phyloP scores from a whole-genome alignment of 2,113 vertebrate species.

The Hippocampus guttulatus region DNA sequence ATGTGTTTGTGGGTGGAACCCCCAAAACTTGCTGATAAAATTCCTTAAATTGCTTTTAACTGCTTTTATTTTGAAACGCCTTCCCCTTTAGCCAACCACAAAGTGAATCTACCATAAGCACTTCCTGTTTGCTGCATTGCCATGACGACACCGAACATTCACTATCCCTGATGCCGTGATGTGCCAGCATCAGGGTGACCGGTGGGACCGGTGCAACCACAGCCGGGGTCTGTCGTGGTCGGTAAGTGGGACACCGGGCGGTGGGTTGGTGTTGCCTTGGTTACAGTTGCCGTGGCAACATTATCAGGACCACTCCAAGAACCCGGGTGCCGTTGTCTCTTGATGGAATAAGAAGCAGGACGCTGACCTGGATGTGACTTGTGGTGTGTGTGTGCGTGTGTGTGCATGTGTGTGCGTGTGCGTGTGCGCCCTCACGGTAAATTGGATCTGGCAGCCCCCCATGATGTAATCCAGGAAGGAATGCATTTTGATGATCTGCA shows the following conservation, averaged over 20 bases:
- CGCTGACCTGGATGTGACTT: neutral
- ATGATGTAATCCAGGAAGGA: conserved; percentile 99
- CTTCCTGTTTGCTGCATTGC: neutral
- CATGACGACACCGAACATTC: too few relatives aligned
- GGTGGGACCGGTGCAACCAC: conserved; percentile 24
- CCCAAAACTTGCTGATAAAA: neutral
- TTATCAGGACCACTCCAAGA: neutral
- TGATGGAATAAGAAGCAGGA: conserved; percentile 1
- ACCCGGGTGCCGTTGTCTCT: neutral
- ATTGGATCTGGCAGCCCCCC: conserved; percentile 99
- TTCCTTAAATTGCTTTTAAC: neutral
- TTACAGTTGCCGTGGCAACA: conserved; percentile 45
- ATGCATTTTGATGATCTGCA: conserved; percentile 98
- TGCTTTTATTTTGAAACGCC: neutral
- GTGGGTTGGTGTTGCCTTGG: conserved; percentile 19
- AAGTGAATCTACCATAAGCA: neutral
- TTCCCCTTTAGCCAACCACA: neutral
- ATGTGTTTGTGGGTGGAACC: neutral
- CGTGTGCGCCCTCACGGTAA: conserved; percentile 82
- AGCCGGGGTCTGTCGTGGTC: neutral
- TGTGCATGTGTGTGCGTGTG: conserved; percentile 10
- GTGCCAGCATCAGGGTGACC: neutral
- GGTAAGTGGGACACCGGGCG: conserved; percentile 36
- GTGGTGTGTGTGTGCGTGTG: conserved; percentile 1
- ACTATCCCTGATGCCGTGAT: neutral